Conservation (phyloP, 2,888 invertebrate species). For the Drosophila silvestris region DNA sequence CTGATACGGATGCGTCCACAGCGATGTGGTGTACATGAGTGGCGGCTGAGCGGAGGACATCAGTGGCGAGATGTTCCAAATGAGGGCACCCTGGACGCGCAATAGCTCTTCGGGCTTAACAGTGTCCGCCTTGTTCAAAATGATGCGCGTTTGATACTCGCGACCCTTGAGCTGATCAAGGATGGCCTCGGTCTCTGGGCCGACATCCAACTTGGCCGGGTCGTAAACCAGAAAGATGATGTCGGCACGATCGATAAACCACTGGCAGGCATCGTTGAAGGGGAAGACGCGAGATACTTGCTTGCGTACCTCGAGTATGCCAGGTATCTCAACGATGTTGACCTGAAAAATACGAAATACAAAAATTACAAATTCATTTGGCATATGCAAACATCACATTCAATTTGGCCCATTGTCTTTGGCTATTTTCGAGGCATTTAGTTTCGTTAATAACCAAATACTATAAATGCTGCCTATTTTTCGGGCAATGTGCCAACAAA, state of each 20-base stretch:
- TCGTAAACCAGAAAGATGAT: constrained; percentile 98
- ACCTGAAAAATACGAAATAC: constrained; percentile 87
- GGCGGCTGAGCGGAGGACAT: constrained; percentile 98
- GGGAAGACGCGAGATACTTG: constrained; percentile 97
- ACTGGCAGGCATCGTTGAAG: constrained; percentile 98
- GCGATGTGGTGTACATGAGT: constrained; percentile 94
- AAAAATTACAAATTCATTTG: constrained; percentile 32
- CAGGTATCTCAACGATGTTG: constrained; percentile 98
- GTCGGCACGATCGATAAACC: constrained; percentile 98
- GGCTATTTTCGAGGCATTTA: constrained; percentile 58
- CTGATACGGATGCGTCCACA: constrained; percentile 95
- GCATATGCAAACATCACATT: constrained; percentile 28
- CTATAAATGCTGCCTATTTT: constrained; percentile 53
- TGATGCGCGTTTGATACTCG: constrained; percentile 96
- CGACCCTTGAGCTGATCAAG: constrained; percentile 97
- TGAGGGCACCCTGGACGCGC: constrained; percentile 96
- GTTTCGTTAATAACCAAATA: constrained; percentile 72
- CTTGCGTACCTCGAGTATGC: constrained; percentile 96
- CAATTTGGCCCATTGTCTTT: constrained; percentile 58
- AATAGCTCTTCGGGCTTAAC: constrained; percentile 96
- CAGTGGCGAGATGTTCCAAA: constrained; percentile 98
- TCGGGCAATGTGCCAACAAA: constrained; percentile 62
- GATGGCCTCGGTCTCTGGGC: constrained; percentile 97
- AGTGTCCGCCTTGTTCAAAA: constrained; percentile 97
- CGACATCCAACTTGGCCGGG: constrained; percentile 97